phyloP scores from a whole-genome alignment of 92 coral and sea anemone genomes.

The Porites divaricata region DNA sequence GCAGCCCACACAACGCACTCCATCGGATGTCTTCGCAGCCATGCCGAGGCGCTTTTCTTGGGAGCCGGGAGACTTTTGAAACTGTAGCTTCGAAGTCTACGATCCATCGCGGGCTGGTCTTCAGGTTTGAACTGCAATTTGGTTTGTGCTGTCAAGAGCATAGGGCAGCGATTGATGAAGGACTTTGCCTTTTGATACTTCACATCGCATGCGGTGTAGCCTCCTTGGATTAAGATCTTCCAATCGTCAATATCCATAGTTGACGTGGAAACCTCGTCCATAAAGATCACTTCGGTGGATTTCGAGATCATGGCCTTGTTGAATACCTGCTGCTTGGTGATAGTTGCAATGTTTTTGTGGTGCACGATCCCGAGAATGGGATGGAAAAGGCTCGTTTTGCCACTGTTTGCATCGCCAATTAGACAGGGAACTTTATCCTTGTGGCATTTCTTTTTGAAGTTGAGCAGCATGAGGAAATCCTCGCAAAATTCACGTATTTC shows the following conservation, averaged over 20 bases:
- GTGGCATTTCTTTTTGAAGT: conserved; percentile 26
- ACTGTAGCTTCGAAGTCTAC: too few species aligned
- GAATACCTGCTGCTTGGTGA: neutral
- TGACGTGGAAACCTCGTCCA: neutral
- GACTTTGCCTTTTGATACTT: neutral
- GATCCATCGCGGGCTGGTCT: too few species aligned
- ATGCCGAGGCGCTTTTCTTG: too few species aligned
- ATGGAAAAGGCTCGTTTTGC: conserved; percentile 18
- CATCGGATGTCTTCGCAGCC: too few species aligned
- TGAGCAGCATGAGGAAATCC: neutral
- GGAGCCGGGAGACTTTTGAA: too few species aligned
- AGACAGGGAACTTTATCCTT: conserved; percentile 38
- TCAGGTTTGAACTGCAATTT: too few species aligned
- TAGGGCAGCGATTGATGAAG: neutral
- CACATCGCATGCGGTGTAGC: neutral
- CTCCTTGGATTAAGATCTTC: neutral
- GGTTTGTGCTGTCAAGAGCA: neutral
- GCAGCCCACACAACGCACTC: too few species aligned
- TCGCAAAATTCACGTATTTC: neutral
- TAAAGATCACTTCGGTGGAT: neutral
- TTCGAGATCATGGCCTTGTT: neutral
- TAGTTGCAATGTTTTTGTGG: neutral
- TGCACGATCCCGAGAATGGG: neutral
- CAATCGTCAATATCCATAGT: too few species aligned
- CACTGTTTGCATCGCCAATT: conserved; percentile 24